Base-by-base conservation (phyloP, 2,113 vertebrate species). In the Elephantulus edwardii region DNA sequence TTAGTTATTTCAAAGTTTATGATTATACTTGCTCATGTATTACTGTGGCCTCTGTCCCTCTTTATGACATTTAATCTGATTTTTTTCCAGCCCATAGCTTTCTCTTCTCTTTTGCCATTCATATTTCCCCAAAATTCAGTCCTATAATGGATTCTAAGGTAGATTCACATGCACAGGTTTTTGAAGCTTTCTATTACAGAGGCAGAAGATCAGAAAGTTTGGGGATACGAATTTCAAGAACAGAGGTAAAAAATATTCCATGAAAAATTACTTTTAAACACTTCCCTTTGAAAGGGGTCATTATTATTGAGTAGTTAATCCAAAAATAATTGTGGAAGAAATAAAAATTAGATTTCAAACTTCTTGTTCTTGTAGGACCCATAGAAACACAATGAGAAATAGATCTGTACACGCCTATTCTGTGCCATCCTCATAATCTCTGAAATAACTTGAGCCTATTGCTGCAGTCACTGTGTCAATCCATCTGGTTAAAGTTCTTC, bases 41-140 rank as follows among this genome's bases (percentile, higher is more conserved):
- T 17, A 84, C 4, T 44, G 16, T 52, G 58, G 40, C 38, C 75
- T 75, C 62, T 83, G 5, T 17, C 44, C 79, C 75, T 40, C 71
- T 2, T 86, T 70, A 22, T 88, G 22, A 11, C 1, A 77, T 89
- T 54, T 85, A 6, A 76, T 62, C 70, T 81, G 60, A 30, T 30
- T 72, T 90, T 93, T 93, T 44, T 75, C 30, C 19, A 10, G 20
- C 9, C 64, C n/a, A 22, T 16, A 33, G 52, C 3, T 35, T 30
- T 79, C 74, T 24, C 78, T 46, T 38, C 8, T 3, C 14, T 89
- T 91, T 92, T 33, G 16, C 86, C n/a, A 44, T 60, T 81, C 84
- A 8, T 5, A 44, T 54, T 62, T 82, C 30, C 24, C 56, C 42
- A 5, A 54, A 87, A 56, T 44, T 77, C 10, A 48, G 11, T 12